These are phyloP conservation scores for Malurus melanocephalus DNA, from an alignment of 2,113 vertebrate species.

Conservation along the genomic window DNA sequence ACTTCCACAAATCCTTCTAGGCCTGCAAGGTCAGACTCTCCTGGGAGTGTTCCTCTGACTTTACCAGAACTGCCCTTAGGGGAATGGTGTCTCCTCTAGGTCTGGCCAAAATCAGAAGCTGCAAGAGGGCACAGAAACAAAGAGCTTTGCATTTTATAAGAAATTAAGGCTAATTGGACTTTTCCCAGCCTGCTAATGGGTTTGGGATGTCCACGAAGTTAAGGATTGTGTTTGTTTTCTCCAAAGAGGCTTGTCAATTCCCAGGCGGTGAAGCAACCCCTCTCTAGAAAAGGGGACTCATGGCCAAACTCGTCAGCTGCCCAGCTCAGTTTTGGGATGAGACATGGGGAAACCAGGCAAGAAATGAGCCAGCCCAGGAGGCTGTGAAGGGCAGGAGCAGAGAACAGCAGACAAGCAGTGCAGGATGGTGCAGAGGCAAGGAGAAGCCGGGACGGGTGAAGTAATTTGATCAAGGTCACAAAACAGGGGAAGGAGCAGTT, in stretches of 20 bases:
- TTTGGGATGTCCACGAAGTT: neutral
- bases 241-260: neutral
- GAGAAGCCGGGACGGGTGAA: neutral
- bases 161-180: neutral
- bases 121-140: neutral
- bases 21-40: neutral
- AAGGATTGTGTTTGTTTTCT: neutral
- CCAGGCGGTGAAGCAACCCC: neutral
- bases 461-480: neutral
- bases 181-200: neutral
- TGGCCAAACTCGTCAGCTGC: neutral
- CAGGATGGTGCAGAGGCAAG: neutral
- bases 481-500: neutral
- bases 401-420: neutral
- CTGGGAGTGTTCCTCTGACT: neutral
- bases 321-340: neutral
- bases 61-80: neutral
- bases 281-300: neutral
- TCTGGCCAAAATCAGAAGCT: neutral
- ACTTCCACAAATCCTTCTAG: neutral
- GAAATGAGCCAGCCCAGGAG: neutral
- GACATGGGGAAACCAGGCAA: neutral
- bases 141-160: neutral
- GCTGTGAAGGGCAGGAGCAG: neutral
- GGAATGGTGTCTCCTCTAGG: neutral